phyloP scores from a whole-genome alignment of 2,797 vertebrate genomes.

The Pipistrellus nathusii region DNA sequence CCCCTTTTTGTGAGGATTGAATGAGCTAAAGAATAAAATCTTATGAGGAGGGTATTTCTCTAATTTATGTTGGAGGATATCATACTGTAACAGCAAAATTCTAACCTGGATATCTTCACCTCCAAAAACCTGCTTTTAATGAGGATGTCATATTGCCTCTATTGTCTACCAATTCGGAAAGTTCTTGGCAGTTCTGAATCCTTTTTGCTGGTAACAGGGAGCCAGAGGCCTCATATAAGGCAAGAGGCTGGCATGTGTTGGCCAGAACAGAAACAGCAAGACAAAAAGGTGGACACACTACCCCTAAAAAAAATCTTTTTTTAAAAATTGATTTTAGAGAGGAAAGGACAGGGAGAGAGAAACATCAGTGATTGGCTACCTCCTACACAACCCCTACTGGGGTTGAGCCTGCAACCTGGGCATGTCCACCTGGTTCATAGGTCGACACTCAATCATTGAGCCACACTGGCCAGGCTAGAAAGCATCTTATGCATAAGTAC shows the following conservation, averaged over 20 bases:
- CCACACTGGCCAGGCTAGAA: neutral
- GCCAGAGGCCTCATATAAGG: neutral
- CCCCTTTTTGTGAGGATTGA: neutral
- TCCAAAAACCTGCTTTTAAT: slow-evolving; percentile 26
- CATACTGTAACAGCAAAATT: slow-evolving; percentile 25
- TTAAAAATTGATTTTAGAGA: too few relatives aligned
- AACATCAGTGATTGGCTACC: neutral
- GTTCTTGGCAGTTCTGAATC: neutral
- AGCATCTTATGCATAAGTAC: neutral
- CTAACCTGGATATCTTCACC: neutral
- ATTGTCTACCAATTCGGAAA: neutral
- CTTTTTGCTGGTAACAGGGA: neutral
- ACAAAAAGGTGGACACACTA: neutral
- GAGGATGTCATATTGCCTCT: neutral
- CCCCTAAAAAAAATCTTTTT: neutral
- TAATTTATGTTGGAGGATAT: neutral
- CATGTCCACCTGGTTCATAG: neutral
- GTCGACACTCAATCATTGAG: neutral
- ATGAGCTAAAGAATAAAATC: neutral
- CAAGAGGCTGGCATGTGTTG: neutral
- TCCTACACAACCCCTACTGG: too few relatives aligned
- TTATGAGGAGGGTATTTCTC: neutral
- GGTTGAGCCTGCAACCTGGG: too few relatives aligned
- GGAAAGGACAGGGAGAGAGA: neutral
- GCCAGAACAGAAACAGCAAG: neutral